Evolutionary conservation across 1,140 invertebrate genomes (phyloP), one percentile per base, ranked within the genome.

Genomic region (Sycobia sp.): DNA sequence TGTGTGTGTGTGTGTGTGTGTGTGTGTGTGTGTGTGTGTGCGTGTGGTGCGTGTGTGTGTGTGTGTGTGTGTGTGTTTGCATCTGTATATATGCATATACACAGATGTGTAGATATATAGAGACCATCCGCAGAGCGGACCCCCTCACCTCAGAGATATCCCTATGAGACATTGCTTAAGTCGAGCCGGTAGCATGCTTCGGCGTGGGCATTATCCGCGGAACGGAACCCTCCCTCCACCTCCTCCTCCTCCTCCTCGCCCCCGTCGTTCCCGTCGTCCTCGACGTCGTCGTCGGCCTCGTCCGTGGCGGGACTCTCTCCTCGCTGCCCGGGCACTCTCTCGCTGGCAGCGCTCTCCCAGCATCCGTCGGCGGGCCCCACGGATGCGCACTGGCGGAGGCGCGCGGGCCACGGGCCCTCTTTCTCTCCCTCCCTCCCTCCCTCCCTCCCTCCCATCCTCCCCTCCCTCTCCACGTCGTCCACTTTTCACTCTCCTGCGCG

Each of bases 91-190:
- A n/a, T n/a, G n/a, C n/a, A n/a, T n/a, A n/a, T n/a, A n/a, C n/a
- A n/a, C n/a, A n/a, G n/a, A n/a, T n/a, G n/a, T n/a, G n/a, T n/a
- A n/a, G n/a, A n/a, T n/a, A n/a, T n/a, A n/a, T n/a, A n/a, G n/a
- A n/a, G n/a, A n/a, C n/a, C n/a, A n/a, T n/a, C n/a, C n/a, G n/a
- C n/a, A n/a, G n/a, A n/a, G n/a, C n/a, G n/a, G n/a, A n/a, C n/a
- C n/a, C n/a, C n/a, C 46, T 77, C 79, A 84, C 83, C 82, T 84
- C 82, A 67, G 80, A 82, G 75, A 83, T 82, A 79, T 84, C 83
- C 74, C 83, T 77, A 71, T 84, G 82, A 76, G 82, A 84, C 83
- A 84, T 83, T 73, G 74, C 68, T 78, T 76, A 79, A 71, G 63
- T 70, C 71, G 73, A 71, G 72, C 70, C 71, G 71, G 43, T 58